A percentile compares a stretch with the other conserved stretches of the same genome.
Conservation (phyloP, 2,888 invertebrate species). For the Spodoptera picta region DNA sequence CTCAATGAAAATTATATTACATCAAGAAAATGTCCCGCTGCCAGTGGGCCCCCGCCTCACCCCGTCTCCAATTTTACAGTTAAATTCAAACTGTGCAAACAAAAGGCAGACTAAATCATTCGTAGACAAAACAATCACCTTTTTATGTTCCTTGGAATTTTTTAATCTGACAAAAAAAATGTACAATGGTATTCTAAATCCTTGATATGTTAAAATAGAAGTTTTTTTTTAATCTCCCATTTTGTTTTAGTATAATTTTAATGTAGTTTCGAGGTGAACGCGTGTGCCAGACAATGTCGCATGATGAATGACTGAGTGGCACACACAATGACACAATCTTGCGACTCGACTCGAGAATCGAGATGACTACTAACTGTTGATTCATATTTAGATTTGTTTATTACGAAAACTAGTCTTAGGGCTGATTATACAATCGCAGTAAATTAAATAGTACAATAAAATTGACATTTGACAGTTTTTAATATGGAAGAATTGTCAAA, state of each 20-base stretch:
- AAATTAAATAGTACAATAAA: too few species aligned
- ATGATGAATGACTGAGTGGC: conserved; percentile 60
- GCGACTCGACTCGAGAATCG: conserved; percentile 5
- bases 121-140: conserved; percentile 67
- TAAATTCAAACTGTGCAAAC: conserved; percentile 67
- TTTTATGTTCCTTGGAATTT: conserved; percentile 54
- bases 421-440: too few species aligned
- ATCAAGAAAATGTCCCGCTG: conserved; percentile 12
- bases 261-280: conserved; percentile 70
- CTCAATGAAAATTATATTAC: not conserved
- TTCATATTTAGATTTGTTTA: too few species aligned
- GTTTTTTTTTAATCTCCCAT: conserved; percentile 55
- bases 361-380: too few species aligned
- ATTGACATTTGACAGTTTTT: too few species aligned
- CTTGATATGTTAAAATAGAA: conserved; percentile 61
- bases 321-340: conserved; percentile 46
- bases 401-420: too few species aligned
- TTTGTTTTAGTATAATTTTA: conserved; percentile 70
- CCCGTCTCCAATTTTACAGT: conserved; percentile 49
- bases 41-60: conserved; percentile 28
- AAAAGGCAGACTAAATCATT: conserved; percentile 61
- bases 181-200: conserved; percentile 45
- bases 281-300: conserved; percentile 72
- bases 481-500: too few species aligned
- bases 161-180: conserved; percentile 44